phyloP scores from a whole-genome alignment of 1,140 invertebrate genomes.

The Anadara kagoshimensis region DNA sequence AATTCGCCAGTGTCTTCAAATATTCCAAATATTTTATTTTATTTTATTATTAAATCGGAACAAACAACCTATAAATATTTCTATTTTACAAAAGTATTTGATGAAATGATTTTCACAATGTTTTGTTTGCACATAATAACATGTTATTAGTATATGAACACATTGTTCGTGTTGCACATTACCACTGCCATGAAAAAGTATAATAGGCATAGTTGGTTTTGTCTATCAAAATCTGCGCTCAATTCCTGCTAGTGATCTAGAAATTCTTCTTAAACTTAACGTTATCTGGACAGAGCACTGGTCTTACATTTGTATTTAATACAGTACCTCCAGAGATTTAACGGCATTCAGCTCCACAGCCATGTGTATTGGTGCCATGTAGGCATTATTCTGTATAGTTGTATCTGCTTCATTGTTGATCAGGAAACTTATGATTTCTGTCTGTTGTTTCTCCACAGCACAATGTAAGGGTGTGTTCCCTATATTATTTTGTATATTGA shows the following conservation, averaged over 20 bases:
- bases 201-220: no score
- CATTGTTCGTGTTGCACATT: no score
- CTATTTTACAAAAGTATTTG: no score
- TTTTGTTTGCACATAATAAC: not conserved
- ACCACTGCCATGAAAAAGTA: no score
- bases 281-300: not conserved
- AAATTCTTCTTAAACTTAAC: not conserved
- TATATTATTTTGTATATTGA: constrained; percentile 82
- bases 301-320: not conserved
- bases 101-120: not conserved
- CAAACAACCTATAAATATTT: no score
- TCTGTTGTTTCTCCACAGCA: constrained; percentile 83
- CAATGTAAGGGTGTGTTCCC: constrained; percentile 89
- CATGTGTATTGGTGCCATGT: constrained; percentile 85
- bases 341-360: constrained; percentile 85
- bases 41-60: no score
- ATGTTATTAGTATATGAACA: not conserved
- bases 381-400: constrained; percentile 83
- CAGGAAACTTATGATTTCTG: constrained; percentile 83
- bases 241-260: not conserved
- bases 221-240: not conserved
- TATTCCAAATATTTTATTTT: no score
- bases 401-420: constrained; percentile 83
- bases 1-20: not conserved
- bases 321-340: constrained; percentile 77